Evolutionary conservation across 2,888 invertebrate genomes (phyloP).

Genomic region (Mantis religiosa): DNA sequence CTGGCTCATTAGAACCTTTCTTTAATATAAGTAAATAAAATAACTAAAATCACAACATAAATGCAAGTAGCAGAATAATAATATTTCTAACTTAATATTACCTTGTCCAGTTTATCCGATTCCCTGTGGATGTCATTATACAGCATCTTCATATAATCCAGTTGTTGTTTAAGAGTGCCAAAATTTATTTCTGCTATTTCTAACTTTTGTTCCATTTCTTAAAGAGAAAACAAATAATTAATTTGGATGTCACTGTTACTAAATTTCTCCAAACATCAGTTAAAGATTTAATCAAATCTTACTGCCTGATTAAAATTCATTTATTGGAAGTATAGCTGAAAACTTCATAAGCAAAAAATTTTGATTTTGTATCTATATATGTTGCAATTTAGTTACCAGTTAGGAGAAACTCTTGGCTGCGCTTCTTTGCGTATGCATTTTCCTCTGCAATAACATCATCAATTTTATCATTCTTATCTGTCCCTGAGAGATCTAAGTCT

Average conservation of each 20-base stretch:
- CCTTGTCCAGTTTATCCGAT: not conserved
- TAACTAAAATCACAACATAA: no score
- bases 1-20: no score
- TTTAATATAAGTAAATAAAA: no score
- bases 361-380: not conserved
- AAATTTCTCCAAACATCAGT: no score
- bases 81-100: not conserved
- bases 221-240: not conserved
- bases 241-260: no score
- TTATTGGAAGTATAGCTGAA: no score
- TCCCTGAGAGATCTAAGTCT: not conserved
- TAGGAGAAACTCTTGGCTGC: not conserved
- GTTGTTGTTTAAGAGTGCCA: conserved; percentile 10
- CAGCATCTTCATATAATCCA: conserved; percentile 17
- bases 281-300: not conserved
- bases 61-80: no score
- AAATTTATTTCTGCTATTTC: conserved; percentile 6
- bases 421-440: not conserved
- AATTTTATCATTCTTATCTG: not conserved
- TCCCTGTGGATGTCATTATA: not conserved
- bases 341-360: no score
- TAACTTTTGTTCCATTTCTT: not conserved
- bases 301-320: no score
- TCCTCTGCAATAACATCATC: not conserved
- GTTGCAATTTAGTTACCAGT: not conserved